These are phyloP conservation scores for Mesocricetus auratus DNA, from an alignment of 2,113 vertebrate genomes.

Conservation along the genomic window DNA sequence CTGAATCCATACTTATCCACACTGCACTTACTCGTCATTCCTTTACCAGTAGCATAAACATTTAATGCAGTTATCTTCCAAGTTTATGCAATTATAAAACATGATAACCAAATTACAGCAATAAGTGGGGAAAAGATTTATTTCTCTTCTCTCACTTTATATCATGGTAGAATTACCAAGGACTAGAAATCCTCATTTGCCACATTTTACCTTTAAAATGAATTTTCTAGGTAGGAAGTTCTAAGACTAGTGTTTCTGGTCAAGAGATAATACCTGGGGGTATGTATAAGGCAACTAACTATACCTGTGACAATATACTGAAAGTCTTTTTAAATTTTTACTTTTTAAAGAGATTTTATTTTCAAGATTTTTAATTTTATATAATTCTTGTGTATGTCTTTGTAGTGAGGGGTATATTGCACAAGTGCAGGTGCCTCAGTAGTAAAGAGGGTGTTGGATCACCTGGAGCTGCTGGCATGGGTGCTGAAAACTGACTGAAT, in stretches of 20 bases:
- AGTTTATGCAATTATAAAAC: constrained; percentile 36
- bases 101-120: background rate
- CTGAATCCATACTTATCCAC: background rate
- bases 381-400: background rate
- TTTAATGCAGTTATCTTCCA: constrained; percentile 42
- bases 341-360: background rate
- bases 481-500: background rate
- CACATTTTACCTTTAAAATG: constrained; percentile 1
- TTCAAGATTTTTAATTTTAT: background rate
- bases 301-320: background rate
- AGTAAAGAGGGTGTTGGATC: background rate
- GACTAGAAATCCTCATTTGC: constrained; percentile 52
- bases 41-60: background rate
- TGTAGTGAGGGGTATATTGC: background rate
- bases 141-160: background rate
- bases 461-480: too few relatives aligned
- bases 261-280: background rate
- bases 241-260: constrained; percentile 32
- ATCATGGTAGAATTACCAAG: background rate
- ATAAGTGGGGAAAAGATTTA: background rate
- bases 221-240: background rate
- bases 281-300: background rate
- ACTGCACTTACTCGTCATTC: constrained; percentile 16
- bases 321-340: background rate
- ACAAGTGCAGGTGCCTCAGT: background rate